These are phyloP conservation scores for Mastacembelus armatus DNA, from an alignment of 2,797 vertebrate genomes.

Conservation along the genomic window DNA sequence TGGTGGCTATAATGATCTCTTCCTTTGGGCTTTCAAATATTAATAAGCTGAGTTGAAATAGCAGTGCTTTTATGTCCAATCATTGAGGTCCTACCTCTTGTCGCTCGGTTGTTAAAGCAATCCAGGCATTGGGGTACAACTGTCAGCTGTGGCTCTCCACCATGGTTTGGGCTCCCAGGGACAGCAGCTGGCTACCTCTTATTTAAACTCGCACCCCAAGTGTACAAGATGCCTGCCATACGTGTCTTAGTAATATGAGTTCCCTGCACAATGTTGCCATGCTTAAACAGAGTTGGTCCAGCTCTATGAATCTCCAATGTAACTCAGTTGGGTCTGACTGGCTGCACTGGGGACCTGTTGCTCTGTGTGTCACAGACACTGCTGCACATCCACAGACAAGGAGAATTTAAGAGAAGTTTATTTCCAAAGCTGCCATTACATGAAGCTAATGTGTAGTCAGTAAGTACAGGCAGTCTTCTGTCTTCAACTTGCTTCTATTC, in stretches of 20 bases:
- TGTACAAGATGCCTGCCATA: slow-evolving; percentile 74
- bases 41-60: slow-evolving; percentile 32
- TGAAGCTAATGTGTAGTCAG: slow-evolving; percentile 24
- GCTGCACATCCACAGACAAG: slow-evolving; percentile 4
- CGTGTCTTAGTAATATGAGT: slow-evolving; percentile 75
- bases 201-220: slow-evolving; percentile 76
- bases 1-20: slow-evolving; percentile 16
- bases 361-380: slow-evolving; percentile 46
- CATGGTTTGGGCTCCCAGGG: slow-evolving; percentile 51
- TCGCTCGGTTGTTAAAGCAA: slow-evolving; percentile 62
- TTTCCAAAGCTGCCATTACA: slow-evolving; percentile 40
- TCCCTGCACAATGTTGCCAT: slow-evolving; percentile 65
- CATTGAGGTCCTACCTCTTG: slow-evolving; percentile 71
- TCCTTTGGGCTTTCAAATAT: slow-evolving; percentile 42
- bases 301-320: slow-evolving; percentile 53
- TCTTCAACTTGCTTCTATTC: not conserved
- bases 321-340: slow-evolving; percentile 41
- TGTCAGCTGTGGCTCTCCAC: slow-evolving; percentile 70
- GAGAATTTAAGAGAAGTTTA: slow-evolving; percentile 23
- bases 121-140: slow-evolving; percentile 65
- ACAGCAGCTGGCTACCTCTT: slow-evolving; percentile 71
- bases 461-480: slow-evolving; percentile 9
- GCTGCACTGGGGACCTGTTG: not conserved
- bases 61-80: slow-evolving; percentile 39
- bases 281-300: slow-evolving; percentile 53